Conservation (phyloP, 2,113 vertebrate genomes). For the Oxyruncus cristatus region DNA sequence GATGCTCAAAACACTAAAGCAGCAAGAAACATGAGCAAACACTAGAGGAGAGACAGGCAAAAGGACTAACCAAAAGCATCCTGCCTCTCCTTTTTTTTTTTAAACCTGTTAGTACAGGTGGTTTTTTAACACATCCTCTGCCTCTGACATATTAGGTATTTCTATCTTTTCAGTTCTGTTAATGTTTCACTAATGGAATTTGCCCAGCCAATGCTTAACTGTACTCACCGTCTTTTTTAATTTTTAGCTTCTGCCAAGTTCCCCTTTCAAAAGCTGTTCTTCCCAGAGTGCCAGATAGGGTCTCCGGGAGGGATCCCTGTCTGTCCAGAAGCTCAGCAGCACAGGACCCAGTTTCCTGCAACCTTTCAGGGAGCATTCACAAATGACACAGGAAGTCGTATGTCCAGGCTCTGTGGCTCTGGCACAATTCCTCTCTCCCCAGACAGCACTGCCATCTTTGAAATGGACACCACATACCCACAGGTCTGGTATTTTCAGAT, state of each 20-base stretch:
- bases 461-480: background rate
- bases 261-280: background rate
- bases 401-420: background rate
- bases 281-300: background rate
- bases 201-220: background rate
- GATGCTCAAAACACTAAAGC: background rate
- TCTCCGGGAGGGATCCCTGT: background rate
- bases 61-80: background rate
- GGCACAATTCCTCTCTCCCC: background rate
- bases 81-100: fast-evolving
- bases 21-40: background rate
- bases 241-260: background rate
- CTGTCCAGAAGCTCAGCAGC: background rate
- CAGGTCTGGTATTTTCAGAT: background rate
- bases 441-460: background rate
- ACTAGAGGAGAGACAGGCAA: background rate
- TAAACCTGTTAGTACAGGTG: background rate
- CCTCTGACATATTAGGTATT: background rate
- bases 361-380: fast-evolving
- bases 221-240: background rate
- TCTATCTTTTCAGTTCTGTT: background rate
- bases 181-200: background rate
- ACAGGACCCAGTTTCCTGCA: background rate
- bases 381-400: background rate
- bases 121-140: background rate